These are phyloP conservation scores for Bos indicus DNA, from an alignment of 2,113 vertebrate genomes.

Conservation along the genomic window DNA sequence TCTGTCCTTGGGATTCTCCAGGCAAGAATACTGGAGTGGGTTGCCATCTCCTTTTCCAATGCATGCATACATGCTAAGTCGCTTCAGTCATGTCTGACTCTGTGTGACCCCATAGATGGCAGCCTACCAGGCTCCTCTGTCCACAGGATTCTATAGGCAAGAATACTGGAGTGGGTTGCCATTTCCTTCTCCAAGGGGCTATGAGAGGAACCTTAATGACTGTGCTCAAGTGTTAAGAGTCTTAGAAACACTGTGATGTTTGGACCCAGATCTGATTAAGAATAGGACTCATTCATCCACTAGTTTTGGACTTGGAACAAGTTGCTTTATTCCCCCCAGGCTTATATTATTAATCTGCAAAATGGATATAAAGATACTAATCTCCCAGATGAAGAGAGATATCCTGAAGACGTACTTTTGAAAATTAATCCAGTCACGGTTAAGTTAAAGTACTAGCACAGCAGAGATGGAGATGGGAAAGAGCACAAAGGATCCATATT, in stretches of 20 bases:
- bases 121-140: background rate
- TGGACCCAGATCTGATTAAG: background rate
- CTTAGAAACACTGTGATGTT: background rate
- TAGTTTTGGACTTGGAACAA: background rate
- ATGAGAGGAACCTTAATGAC: background rate
- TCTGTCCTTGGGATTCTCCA: no score
- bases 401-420: background rate
- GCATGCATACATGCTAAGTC: background rate
- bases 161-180: background rate
- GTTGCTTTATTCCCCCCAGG: background rate
- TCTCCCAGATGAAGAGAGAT: background rate
- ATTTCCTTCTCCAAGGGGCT: background rate
- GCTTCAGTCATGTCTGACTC: background rate
- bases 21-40: no score
- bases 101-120: rapidly evolving
- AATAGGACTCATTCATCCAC: background rate
- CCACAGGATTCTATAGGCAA: background rate
- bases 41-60: no score
- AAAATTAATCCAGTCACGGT: background rate
- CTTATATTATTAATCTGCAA: background rate
- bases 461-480: background rate
- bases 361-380: background rate
- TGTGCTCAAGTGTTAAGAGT: background rate
- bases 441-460: background rate
- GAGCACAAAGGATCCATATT: background rate